Evolutionary conservation across 2,888 invertebrate species (phyloP).

Genomic region (Teleiodes luculella): DNA sequence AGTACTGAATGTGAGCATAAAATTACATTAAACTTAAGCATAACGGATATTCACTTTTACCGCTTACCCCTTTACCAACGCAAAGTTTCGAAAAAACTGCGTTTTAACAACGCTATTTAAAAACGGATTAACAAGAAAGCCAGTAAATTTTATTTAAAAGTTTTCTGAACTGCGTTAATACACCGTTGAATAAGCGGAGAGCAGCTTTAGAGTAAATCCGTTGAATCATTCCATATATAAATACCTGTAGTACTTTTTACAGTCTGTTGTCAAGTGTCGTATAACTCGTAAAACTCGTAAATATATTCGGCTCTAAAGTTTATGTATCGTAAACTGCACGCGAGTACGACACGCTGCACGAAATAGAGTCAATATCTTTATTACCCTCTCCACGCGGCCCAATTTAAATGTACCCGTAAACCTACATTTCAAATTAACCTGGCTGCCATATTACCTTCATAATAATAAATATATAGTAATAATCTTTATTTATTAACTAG

Average conservation of each 20-base stretch:
- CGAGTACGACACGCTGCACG: constrained; percentile 28
- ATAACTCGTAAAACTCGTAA: constrained; percentile 37
- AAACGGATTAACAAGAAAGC: constrained; percentile 10
- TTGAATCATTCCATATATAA: constrained; percentile 27
- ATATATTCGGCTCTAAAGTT: constrained; percentile 40
- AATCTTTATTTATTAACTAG: too few species aligned
- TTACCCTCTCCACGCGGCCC: constrained; percentile 4
- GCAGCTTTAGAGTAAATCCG: constrained; percentile 20
- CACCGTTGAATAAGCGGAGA: constrained; percentile 11
- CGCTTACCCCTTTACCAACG: too few species aligned
- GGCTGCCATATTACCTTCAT: background rate
- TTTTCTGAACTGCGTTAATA: constrained; percentile 14
- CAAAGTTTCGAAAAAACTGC: too few species aligned
- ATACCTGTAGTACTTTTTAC: constrained; percentile 32
- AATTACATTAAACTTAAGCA: too few species aligned
- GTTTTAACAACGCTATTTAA: background rate
- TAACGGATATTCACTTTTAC: too few species aligned
- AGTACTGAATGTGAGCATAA: too few species aligned
- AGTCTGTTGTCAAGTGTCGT: constrained; percentile 39
- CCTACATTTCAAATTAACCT: background rate
- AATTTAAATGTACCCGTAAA: constrained; percentile 4
- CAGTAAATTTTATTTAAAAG: constrained; percentile 9
- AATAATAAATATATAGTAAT: too few species aligned
- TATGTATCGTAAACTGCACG: constrained; percentile 55
- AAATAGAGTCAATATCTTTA: constrained; percentile 37